Evolutionary conservation across 2,113 vertebrate genomes (phyloP), one percentile per base, ranked within the genome.

Genomic region (Pachypanchax playfairii): DNA sequence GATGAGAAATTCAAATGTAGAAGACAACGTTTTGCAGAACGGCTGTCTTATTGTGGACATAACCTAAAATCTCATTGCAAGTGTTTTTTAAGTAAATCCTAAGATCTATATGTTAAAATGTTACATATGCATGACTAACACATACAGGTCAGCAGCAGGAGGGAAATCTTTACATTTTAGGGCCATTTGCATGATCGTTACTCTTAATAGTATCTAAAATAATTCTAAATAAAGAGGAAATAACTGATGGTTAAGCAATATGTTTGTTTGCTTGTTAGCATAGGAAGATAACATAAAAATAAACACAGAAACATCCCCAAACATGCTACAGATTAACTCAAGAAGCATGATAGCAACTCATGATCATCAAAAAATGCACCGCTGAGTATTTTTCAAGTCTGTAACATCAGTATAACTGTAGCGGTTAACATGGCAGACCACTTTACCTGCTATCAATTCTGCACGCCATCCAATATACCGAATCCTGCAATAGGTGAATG

Each of bases 381-480:
- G 26, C 41, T 29, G 65, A 64, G 20, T 22, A 18, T 53, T 67
- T 56, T 39, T n/a, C 5, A 24, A 46, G 57, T n/a, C 46, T 62
- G 51, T n/a, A 42, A 70, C 50, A 71, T 29, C 47, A 39, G 62
- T 57, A 66, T 67, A 60, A 50, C 41, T 2, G 72, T 4, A 56
- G 69, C 79, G 17, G 43, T 73, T 61, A 60, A 54, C 43, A 22
- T 42, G 58, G 59, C 69, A 69, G 64, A 31, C 18, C 64, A 33
- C 72, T 71, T 70, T 31, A 65, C 43, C 57, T 33, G n/a, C 42
- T 2, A 51, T 72, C 72, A 60, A 25, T 58, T 68, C 46, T 52
- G 60, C 66, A 61, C 50, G 6, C 48, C 28, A 52, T 28, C 65
- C 79, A 53, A 81, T 70, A 80, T 55, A 68, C 70, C 17, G 47